Conservation (phyloP, 2,888 invertebrate species). For the Blastobasis adustella region DNA sequence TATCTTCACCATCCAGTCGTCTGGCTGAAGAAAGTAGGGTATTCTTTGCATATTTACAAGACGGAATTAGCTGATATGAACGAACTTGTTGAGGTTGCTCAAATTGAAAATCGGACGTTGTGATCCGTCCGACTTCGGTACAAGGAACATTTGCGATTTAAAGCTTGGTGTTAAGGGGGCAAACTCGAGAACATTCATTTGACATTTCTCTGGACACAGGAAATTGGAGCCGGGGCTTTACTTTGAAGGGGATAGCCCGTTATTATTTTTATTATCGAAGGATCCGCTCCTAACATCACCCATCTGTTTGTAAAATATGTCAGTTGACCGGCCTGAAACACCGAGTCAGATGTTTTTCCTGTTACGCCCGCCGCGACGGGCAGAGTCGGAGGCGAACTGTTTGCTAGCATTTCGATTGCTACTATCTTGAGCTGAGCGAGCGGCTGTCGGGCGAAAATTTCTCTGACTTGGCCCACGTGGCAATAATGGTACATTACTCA, state of each 20-base stretch:
- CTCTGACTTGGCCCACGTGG: background rate
- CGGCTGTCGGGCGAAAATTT: background rate
- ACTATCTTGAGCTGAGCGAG: background rate
- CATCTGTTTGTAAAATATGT: background rate
- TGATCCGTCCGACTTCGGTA: background rate
- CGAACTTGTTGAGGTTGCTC: background rate
- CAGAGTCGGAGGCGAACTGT: background rate
- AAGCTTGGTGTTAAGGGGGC: background rate
- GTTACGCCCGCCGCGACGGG: background rate
- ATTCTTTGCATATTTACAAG: conserved; percentile 1
- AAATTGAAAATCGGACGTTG: conserved; percentile 1
- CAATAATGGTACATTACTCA: background rate
- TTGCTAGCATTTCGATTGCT: background rate
- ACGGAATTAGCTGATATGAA: conserved; percentile 1
- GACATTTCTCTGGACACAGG: background rate
- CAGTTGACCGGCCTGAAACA: background rate
- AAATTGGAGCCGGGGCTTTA: background rate
- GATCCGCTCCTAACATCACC: background rate
- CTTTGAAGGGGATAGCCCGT: background rate
- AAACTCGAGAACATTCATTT: background rate
- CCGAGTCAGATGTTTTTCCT: background rate
- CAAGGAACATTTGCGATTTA: background rate
- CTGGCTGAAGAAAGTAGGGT: background rate
- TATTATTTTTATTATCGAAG: background rate
- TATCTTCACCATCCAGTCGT: conserved; percentile 6